A percentile compares a stretch with the other conserved stretches of the same genome.
These are phyloP conservation scores for Lepisosteus osseus DNA, from an alignment of 2,113 vertebrate species.

Conservation along the genomic window DNA sequence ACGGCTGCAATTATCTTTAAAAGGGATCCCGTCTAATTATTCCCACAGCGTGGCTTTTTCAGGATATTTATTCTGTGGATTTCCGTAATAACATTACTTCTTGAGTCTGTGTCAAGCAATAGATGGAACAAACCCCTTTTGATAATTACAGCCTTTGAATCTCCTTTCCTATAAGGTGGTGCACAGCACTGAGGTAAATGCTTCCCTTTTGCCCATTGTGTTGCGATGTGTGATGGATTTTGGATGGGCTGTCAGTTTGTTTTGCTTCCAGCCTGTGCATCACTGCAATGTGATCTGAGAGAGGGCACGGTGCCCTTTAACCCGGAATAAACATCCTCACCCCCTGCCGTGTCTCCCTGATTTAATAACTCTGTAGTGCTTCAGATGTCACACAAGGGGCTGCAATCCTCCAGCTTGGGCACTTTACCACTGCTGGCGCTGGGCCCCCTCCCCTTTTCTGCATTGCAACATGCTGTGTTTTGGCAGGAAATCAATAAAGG, in stretches of 20 bases:
- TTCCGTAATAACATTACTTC: no score
- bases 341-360: conserved; percentile 15
- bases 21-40: no score
- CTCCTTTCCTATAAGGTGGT: no score
- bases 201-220: no score
- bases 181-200: no score
- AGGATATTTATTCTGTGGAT: no score
- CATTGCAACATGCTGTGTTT: conserved; percentile 96
- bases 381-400: conserved; percentile 15
- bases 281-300: background rate
- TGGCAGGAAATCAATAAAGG: conserved; percentile 99
- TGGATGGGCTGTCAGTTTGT: background rate
- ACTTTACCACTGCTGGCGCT: conserved; percentile 76
- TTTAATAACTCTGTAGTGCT: conserved; percentile 23
- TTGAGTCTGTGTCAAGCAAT: no score
- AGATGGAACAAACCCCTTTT: no score
- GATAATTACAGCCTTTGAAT: no score
- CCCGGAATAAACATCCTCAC: background rate
- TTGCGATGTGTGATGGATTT: no score
- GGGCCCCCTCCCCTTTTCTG: conserved; percentile 76
- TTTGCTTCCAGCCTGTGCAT: background rate
- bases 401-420: conserved; percentile 50
- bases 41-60: no score
- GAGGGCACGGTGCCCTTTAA: conserved; percentile 2
- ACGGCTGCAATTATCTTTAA: no score